These are phyloP conservation scores for Telmatherina bonti DNA, from an alignment of 2,797 vertebrate genomes.

Conservation along the genomic window DNA sequence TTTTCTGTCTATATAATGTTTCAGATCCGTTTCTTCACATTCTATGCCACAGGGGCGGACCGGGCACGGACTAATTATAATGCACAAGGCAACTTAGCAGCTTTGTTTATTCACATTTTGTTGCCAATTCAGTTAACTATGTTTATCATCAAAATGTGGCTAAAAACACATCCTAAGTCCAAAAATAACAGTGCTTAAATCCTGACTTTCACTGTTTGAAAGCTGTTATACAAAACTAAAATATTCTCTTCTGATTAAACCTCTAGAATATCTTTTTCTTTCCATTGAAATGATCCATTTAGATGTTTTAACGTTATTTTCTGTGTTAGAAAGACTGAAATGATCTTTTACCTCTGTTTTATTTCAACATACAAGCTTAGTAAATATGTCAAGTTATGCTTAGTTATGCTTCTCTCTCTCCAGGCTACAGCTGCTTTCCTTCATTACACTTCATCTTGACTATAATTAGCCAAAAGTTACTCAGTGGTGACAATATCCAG, in stretches of 20 bases:
- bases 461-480: not conserved
- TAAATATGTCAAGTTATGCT: too few species aligned
- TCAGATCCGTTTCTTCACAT: not conserved
- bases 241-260: not conserved
- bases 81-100: not conserved
- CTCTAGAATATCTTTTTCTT: not conserved
- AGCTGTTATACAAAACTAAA: not conserved
- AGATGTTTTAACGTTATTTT: not conserved
- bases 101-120: too few species aligned
- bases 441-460: not conserved
- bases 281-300: not conserved
- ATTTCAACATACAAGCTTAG: not conserved
- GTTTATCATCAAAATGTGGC: slow-evolving; percentile 3
- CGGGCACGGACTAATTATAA: slow-evolving; percentile 1
- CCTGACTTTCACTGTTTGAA: not conserved
- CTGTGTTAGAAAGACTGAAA: not conserved
- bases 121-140: not conserved
- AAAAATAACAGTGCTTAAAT: not conserved
- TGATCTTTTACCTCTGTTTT: not conserved
- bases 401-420: too few species aligned
- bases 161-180: not conserved
- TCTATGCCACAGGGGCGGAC: not conserved
- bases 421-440: too few species aligned
- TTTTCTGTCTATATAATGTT: not conserved
- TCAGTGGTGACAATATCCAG: not conserved